Base-by-base conservation (phyloP, 2,797 vertebrate species). In the Bovichtus variegatus region DNA sequence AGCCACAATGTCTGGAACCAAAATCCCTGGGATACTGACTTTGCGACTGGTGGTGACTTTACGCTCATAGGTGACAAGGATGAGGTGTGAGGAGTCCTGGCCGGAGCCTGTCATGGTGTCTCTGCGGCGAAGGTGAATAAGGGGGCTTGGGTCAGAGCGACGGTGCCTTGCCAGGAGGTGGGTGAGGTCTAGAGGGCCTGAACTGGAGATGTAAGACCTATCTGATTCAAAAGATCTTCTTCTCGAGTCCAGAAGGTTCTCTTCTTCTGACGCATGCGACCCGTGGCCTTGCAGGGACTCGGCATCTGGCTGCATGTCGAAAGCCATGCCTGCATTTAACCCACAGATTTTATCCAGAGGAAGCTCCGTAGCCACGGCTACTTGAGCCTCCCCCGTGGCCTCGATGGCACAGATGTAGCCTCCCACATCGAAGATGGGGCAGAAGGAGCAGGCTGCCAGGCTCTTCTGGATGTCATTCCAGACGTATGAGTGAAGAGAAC, bases 1-100 rank as follows among this genome's bases (percentile, higher is more conserved):
- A 36, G 97, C 96, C 65, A 99, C 90, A 19, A 99, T 95, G 76
- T 99, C 98, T 1, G 98, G 98, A 36, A 97, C 97, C 87, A 99
- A 90, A 80, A 99, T 96, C 36, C 98, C 97, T 0, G 98, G 97
- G 51, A 99, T 94, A 73, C 95, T 95, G 41, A 97, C 97, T 90
- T 96, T 99, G 79, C 96, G 95, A 31, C 96, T 97, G 60, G 95
- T 95, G 0, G 97, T 97, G 57, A 96, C 96, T 71, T 95, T 97
- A 21, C 93, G 95, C 71, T 98, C 97, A 6, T 98, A 99, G 1
- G 95, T 97, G 74, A 99, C 96, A 81, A 99, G 88, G 80, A 97
- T 94, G 75, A 99, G 94, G 87, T 98, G 96, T 0, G 98, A 98
- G 21, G 96, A 96, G 91, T 99, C 98, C 74, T 96, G 96, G 19